phyloP scores from a whole-genome alignment of 2,888 invertebrate genomes.

The Harpalus rubripes region DNA sequence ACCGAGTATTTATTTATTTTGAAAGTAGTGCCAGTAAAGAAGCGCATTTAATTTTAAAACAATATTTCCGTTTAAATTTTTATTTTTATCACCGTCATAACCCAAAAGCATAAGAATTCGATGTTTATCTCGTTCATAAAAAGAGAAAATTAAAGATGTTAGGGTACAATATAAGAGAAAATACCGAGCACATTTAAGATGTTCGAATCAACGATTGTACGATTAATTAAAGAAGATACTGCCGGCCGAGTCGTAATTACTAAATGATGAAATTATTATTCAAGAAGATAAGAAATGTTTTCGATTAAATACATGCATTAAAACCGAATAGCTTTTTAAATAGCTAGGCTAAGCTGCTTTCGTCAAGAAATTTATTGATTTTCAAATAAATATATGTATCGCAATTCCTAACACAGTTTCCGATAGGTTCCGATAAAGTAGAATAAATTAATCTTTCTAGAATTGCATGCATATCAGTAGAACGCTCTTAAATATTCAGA shows the following conservation, averaged over 20 bases:
- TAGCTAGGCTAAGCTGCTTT: constrained; percentile 2
- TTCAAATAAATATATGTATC: constrained; percentile 49
- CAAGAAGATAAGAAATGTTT: constrained; percentile 23
- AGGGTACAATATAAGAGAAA: constrained; percentile 31
- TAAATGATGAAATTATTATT: constrained; percentile 48
- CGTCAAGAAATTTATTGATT: constrained; percentile 26
- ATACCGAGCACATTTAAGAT: constrained; percentile 41
- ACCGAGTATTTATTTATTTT: background rate
- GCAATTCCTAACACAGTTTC: constrained; percentile 1
- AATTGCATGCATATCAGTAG: background rate
- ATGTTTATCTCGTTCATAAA: constrained; percentile 44
- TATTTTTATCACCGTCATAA: constrained; percentile 41
- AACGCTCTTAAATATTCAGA: background rate
- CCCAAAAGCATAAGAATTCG: constrained; percentile 26
- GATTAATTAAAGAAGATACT: constrained; percentile 49
- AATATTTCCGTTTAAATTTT: constrained; percentile 28
- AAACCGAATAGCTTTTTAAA: constrained; percentile 35
- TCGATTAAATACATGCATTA: constrained; percentile 37
- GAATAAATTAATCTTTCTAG: constrained; percentile 34
- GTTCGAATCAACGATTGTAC: constrained; percentile 39
- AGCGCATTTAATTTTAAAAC: constrained; percentile 29
- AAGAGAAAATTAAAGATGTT: constrained; percentile 41
- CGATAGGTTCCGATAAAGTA: constrained; percentile 29
- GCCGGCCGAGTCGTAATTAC: constrained; percentile 17
- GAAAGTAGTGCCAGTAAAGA: background rate